Evolutionary conservation across 2,888 invertebrate species (phyloP).

Genomic region (Torymus aiolomorphi): DNA sequence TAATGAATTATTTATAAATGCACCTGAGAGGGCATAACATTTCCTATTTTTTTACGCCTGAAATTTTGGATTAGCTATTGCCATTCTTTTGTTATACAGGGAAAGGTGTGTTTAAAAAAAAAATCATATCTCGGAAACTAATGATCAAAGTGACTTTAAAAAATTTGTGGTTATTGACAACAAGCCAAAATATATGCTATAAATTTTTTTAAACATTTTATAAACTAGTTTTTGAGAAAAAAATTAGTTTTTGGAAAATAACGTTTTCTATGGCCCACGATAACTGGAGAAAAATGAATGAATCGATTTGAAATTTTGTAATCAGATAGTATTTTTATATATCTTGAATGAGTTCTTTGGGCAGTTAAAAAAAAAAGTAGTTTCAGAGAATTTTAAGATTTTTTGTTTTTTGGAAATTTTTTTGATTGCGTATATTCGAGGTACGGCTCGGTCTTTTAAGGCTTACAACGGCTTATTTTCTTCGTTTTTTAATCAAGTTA

Average conservation of each 20-base stretch:
- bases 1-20: too few species aligned
- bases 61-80: too few species aligned
- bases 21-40: too few species aligned
- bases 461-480: too few species aligned
- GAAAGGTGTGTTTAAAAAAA: too few species aligned
- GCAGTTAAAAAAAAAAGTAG: background rate
- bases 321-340: background rate
- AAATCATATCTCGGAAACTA: background rate
- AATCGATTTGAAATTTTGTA: too few species aligned
- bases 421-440: background rate
- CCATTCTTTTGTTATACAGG: too few species aligned
- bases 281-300: slow-evolving; percentile 5
- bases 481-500: background rate
- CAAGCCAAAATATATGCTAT: background rate
- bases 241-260: background rate
- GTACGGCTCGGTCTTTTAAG: too few species aligned
- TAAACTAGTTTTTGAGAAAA: too few species aligned
- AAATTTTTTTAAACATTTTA: background rate
- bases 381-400: background rate
- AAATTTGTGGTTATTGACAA: background rate
- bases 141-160: background rate
- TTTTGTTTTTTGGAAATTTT: background rate
- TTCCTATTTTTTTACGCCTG: too few species aligned
- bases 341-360: slow-evolving; percentile 6
- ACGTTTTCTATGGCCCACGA: background rate